Evolutionary conservation across 2,888 invertebrate species (phyloP).

Genomic region (Flexamia atlantica): DNA sequence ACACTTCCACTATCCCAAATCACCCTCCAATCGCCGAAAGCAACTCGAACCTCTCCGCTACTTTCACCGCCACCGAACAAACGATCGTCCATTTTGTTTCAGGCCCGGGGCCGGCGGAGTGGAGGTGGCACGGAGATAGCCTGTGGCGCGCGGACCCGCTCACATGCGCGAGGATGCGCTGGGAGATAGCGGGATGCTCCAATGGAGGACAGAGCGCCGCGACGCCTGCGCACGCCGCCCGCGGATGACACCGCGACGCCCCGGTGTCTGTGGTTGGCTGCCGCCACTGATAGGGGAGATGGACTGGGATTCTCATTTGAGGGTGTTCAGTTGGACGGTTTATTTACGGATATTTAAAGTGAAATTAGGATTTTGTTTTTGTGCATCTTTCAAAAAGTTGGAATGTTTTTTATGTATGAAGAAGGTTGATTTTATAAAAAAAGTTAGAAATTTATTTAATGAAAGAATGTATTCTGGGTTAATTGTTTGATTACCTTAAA

Average conservation of each 20-base stretch:
- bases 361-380: too few relatives aligned
- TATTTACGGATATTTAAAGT: neutral
- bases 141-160: neutral
- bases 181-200: constrained; percentile 37
- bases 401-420: too few relatives aligned
- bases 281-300: too few relatives aligned
- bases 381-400: too few relatives aligned
- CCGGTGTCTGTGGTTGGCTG: neutral
- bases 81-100: constrained; percentile 31
- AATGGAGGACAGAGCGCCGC: constrained; percentile 32
- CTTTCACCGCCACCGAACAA: neutral
- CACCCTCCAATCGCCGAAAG: too few relatives aligned
- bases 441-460: too few relatives aligned
- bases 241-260: constrained; percentile 8
- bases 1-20: too few relatives aligned
- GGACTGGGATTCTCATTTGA: neutral
- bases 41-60: too few relatives aligned
- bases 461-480: too few relatives aligned
- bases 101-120: neutral
- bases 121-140: neutral
- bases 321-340: neutral
- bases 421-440: too few relatives aligned
- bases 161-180: neutral
- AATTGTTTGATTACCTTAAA: too few relatives aligned
- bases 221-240: constrained; percentile 11